Evolutionary conservation across 2,888 invertebrate genomes (phyloP), one percentile per base, ranked within the genome.

Genomic region (Boloria selene): DNA sequence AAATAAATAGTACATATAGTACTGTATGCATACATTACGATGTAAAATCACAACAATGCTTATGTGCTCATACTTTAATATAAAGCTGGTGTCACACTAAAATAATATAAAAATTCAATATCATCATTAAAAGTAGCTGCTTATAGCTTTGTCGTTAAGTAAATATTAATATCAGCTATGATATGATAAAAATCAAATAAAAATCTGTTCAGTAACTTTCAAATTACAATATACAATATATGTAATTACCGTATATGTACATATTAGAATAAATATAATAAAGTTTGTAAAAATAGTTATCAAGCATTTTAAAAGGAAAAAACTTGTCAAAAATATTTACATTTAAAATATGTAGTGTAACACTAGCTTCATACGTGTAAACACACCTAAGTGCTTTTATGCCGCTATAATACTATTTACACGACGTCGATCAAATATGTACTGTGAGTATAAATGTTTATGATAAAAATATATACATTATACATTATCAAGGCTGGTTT

Each of bases 1-100:
- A 54, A 51, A 60, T 49, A 52, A 61, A 65, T 49, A 50, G 80
- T 81, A 81, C 84, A 62, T 51, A 61, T 50, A 64, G 64, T 64
- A 64, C 69, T 56, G 51, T 67, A 50, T 58, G 64, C 54, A 64
- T 67, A 67, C 63, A 61, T 66, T 67, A 69, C 62, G 61, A 64
- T 70, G 68, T 68, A 68, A 70, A 70, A 70, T 70, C 70, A 70
- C 68, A 70, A 65, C 56, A 61, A 70, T 60, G 69, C 69, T 71
- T 69, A 79, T 82, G 81, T 83, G 82, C 80, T 82, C 80, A 78
- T 75, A 81, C 79, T 77, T 77, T 76, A 70, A 67, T 67, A 60
- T 71, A 69, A 72, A 71, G 68, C 71, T 68, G 69, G 65, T 69
- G 71, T 65, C 66, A 72, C 71, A 72, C 67, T 63, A 54, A 53